phyloP scores from a whole-genome alignment of 1,140 invertebrate species.

The Tenebrio molitor region DNA sequence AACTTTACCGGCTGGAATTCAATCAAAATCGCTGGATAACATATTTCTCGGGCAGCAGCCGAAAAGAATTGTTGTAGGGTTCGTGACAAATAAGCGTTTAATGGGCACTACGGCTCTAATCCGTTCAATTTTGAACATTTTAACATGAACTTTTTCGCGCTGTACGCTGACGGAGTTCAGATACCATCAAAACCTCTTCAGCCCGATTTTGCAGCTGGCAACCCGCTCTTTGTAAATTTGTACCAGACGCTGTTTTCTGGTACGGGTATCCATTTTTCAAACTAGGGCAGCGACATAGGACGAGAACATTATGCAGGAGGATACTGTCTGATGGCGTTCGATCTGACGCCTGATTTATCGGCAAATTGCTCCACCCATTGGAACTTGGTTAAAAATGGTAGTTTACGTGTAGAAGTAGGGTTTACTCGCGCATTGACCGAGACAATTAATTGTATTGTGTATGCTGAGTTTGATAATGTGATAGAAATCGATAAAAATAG shows the following conservation, averaged over 20 bases:
- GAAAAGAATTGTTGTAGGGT: constrained; percentile 64
- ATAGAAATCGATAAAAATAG: constrained; percentile 60
- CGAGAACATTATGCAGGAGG: constrained; percentile 54
- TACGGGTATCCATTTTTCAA: constrained; percentile 62
- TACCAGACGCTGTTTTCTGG: constrained; percentile 65
- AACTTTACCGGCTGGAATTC: constrained; percentile 60
- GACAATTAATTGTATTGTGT: constrained; percentile 63
- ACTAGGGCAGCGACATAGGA: constrained; percentile 56
- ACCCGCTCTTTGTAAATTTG: constrained; percentile 51
- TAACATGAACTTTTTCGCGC: constrained; percentile 60
- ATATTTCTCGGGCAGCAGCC: constrained; percentile 64
- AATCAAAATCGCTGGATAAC: constrained; percentile 63
- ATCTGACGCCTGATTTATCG: constrained; percentile 64
- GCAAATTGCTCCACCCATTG: constrained; percentile 50
- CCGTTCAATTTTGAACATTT: constrained; percentile 65
- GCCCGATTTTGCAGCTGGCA: constrained; percentile 47
- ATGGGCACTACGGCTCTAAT: constrained; percentile 62
- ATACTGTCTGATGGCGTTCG: constrained; percentile 59
- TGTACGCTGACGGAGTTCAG: constrained; percentile 63
- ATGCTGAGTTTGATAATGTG: constrained; percentile 63
- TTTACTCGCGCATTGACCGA: constrained; percentile 57
- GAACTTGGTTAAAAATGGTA: constrained; percentile 56
- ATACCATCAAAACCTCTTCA: constrained; percentile 54
- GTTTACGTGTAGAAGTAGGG: constrained; percentile 60
- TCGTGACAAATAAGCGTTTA: constrained; percentile 66